Evolutionary conservation across 2,797 vertebrate genomes (phyloP), one percentile per base, ranked within the genome.

Genomic region (Liparis tanakae): DNA sequence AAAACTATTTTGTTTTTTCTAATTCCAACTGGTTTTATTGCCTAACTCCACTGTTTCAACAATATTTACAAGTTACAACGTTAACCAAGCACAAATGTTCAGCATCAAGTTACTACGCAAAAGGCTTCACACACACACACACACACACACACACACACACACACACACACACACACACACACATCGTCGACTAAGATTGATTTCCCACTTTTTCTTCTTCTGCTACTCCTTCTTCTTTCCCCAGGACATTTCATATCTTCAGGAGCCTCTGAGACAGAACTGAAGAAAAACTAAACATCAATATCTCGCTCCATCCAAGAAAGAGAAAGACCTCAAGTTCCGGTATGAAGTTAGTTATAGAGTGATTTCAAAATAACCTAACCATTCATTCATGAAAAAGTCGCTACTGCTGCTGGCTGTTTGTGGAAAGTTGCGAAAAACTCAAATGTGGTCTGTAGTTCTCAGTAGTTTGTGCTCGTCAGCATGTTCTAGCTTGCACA

Each of bases 251-350:
- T 78, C 36, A 69, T 53, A 71, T 77, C 67, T 62, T 67, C n/a
- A 1, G 20, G 37, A 36, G 72, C 50, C 37, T 80, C 79, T 81
- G 62, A 74, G 62, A 75, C 37, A 6, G 54, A 67, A 14, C 17
- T 34, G 13, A 69, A 54, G 39, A 53, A 60, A 71, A 79, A 48
- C 68, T 53, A 70, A 78, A 82, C 75, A 72, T 79, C 74, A 64
- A 34, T 41, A 64, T 33, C 44, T 18, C 14, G 57, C 50, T 70
- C 56, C 50, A 79, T 73, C 50, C 1, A 0, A 68, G 60, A 36
- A n/a, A 36, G 43, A 37, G 18, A 66, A 22, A 10, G 1, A 56
- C 18, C 36, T 37, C 1, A 65, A 72, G 62, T 20, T 30, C 10
- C 7, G 44, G 7, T 17, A 7, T 48, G 44, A 48, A 48, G 44